phyloP scores from a whole-genome alignment of 1,140 invertebrate species.

The Hypsibius dujardini region DNA sequence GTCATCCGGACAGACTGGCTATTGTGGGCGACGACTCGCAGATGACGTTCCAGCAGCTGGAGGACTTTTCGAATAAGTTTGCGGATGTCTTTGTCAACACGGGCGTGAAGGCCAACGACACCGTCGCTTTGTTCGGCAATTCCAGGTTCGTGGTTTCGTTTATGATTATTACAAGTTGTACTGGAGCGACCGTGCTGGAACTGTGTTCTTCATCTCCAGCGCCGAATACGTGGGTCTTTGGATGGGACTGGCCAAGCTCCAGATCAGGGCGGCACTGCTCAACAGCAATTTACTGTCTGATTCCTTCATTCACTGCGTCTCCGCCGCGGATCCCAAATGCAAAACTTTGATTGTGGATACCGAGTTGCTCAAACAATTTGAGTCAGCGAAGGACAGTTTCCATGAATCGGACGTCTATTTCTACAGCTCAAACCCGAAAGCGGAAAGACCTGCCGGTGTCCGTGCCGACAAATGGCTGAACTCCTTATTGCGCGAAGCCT shows the following conservation, averaged over 20 bases:
- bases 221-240: conserved; percentile 65
- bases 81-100: conserved; percentile 50
- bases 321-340: conserved; percentile 56
- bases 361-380: background rate
- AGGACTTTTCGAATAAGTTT: conserved; percentile 54
- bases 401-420: background rate
- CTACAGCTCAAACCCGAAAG: no score
- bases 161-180: background rate
- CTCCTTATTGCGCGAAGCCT: no score
- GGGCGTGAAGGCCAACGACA: conserved; percentile 48
- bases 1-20: background rate
- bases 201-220: conserved; percentile 33
- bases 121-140: conserved; percentile 49
- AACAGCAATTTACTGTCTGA: conserved; percentile 63
- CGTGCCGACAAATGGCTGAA: no score
- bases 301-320: conserved; percentile 59
- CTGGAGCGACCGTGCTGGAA: no score
- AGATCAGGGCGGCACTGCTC: conserved; percentile 53
- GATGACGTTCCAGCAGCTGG: conserved; percentile 33
- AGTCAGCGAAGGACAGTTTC: background rate
- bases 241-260: conserved; percentile 50
- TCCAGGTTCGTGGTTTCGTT: background rate
- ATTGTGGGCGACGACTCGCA: background rate
- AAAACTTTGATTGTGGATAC: conserved; percentile 43
- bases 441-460: no score